Base-by-base conservation (phyloP, 2,113 vertebrate genomes). In the Laticauda colubrina region DNA sequence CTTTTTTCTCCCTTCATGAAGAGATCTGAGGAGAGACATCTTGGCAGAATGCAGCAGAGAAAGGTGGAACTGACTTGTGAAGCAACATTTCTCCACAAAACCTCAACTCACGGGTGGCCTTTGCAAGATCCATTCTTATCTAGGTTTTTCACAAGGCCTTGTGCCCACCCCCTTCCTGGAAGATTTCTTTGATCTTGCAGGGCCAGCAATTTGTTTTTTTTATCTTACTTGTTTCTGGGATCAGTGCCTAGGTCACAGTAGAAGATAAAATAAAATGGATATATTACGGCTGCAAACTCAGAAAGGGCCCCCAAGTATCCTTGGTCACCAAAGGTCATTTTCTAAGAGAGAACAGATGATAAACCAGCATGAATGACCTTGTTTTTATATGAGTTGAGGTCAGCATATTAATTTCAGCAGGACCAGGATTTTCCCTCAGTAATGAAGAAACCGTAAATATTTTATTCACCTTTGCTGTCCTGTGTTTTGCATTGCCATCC, bases 1-100 rank as follows among this genome's bases (percentile, higher is more conserved):
- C 4, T 26, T 48, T 88, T 93, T 94, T 85, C 93, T 90, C 45
- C 91, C 87, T 88, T 88, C 93, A 89, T 90, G 93, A 94, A 90
- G 75, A 75, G 88, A 7, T 85, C 90, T 94, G 4, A 24, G 90
- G 88, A 6, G 88, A 6, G 53, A 64, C 61, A n/a, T 29, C 0
- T 14, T 89, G 85, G 87, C 24, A 48, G 85, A 86, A 92, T 64
- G 43, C 3, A 55, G 75, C 43, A 48, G 91, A 93, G 69, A 20
- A 85, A 93, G 81, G 45, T 9, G 12, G 18, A 81, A 18, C 75
- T 43, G 75, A 81, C 39, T 21, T 43, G 75, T 55, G 29, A 43
- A 0, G 20, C 43, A 2, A 7, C 0, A 12, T 54, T 5, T 55
- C 75, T 85, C 51, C 0, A 20, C 43, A 7, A 2, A 8, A 24